phyloP scores from a whole-genome alignment of 2,113 vertebrate species.

The Falcunculus frontatus region DNA sequence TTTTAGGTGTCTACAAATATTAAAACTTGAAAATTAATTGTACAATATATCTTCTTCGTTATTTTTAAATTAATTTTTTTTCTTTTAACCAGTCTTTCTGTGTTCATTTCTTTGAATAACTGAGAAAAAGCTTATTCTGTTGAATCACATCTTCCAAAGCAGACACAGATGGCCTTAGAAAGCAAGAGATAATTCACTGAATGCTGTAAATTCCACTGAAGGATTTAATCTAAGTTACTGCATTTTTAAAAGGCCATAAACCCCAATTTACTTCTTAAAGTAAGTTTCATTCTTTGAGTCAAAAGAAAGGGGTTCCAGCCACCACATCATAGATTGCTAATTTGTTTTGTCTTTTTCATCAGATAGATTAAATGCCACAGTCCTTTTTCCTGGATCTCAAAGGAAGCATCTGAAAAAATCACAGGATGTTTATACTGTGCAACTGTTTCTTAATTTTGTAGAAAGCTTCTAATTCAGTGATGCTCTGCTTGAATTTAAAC shows the following conservation, averaged over 20 bases:
- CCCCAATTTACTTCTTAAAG: background rate
- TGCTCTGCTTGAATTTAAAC: background rate
- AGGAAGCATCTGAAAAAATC: background rate
- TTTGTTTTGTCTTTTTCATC: background rate
- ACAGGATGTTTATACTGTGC: background rate
- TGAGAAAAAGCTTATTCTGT: background rate
- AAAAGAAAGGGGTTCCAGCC: background rate
- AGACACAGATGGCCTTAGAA: background rate
- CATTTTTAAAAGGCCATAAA: background rate
- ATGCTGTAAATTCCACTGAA: background rate
- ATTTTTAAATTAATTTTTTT: background rate
- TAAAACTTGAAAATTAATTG: background rate
- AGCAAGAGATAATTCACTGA: background rate
- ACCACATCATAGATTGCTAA: background rate
- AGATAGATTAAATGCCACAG: background rate
- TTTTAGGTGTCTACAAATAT: background rate
- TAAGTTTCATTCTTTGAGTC: background rate
- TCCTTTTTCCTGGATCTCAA: background rate
- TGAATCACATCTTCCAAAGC: background rate
- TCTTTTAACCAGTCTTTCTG: background rate
- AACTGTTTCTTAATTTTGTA: background rate
- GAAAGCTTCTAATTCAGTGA: background rate
- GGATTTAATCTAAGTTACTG: background rate
- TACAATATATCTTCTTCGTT: background rate
- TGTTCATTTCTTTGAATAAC: background rate